Conservation (phyloP, 2,113 vertebrate species). For the Brachyhypopomus occidentalis region DNA sequence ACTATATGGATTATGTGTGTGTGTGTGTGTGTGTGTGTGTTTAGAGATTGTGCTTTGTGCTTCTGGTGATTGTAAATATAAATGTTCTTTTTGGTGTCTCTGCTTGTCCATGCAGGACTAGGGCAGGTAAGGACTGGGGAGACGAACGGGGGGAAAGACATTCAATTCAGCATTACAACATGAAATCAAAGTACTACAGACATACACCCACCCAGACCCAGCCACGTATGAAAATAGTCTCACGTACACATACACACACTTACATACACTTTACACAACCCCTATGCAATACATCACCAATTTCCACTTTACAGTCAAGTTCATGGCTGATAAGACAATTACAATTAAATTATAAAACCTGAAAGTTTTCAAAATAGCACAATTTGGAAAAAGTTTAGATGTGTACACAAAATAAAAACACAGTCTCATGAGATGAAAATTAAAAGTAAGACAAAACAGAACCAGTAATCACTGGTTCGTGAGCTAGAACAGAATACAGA, state of each 20-base stretch:
- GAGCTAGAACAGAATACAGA: slow-evolving; percentile 54
- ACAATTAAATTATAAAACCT: slow-evolving; percentile 56
- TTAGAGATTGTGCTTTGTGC: slow-evolving; percentile 68
- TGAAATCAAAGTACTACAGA: slow-evolving; percentile 28
- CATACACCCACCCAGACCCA: slow-evolving; percentile 62
- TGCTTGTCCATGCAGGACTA: slow-evolving; percentile 43
- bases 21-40: slow-evolving; percentile 31
- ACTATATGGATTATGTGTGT: slow-evolving; percentile 16
- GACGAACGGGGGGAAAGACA: slow-evolving; percentile 55
- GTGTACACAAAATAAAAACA: not conserved
- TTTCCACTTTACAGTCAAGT: slow-evolving; percentile 53
- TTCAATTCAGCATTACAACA: slow-evolving; percentile 48
- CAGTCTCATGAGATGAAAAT: slow-evolving; percentile 33
- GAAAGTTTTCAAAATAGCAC: slow-evolving; percentile 16
- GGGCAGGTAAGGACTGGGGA: slow-evolving; percentile 28
- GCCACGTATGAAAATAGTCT: slow-evolving; percentile 57
- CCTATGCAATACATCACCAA: slow-evolving; percentile 55
- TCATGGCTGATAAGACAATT: slow-evolving; percentile 68
- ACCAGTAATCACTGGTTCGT: slow-evolving; percentile 57
- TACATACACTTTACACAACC: slow-evolving; percentile 56
- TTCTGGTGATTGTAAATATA: slow-evolving; percentile 61
- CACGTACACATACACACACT: slow-evolving; percentile 17
- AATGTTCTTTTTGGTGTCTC: slow-evolving; percentile 66
- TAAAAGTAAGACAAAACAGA: slow-evolving; percentile 33
- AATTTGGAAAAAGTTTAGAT: slow-evolving; percentile 39